A percentile compares a stretch with the other conserved stretches of the same genome.
phyloP scores from a whole-genome alignment of 2,113 vertebrate genomes.

The Phoenicopterus ruber region DNA sequence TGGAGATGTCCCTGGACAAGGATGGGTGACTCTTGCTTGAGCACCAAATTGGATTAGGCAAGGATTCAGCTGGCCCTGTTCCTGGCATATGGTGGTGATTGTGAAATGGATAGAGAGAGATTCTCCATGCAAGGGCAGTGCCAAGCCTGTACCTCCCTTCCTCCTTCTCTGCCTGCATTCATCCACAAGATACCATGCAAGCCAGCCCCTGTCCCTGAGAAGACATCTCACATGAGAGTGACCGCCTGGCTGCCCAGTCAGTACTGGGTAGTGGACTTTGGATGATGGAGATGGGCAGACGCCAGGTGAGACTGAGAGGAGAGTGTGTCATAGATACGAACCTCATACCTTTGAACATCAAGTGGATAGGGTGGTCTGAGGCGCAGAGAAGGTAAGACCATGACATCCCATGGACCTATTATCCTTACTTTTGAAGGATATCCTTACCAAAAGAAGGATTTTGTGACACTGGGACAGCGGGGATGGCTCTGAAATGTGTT shows the following conservation, averaged over 20 bases:
- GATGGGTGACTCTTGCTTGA: background rate
- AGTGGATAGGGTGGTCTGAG: background rate
- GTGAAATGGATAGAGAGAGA: background rate
- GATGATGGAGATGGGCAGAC: background rate
- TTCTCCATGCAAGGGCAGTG: background rate
- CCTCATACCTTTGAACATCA: background rate
- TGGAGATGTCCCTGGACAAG: background rate
- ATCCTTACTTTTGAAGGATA: background rate
- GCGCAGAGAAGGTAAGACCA: background rate
- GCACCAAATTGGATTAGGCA: background rate
- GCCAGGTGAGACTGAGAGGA: background rate
- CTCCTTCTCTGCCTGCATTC: background rate
- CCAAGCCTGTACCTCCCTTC: background rate
- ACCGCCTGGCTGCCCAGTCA: background rate
- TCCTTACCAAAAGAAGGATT: background rate
- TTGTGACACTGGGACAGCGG: background rate
- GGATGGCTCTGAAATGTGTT: background rate
- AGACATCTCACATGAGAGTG: background rate
- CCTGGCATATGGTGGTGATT: background rate
- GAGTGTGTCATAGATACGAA: background rate
- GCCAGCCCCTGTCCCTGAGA: background rate
- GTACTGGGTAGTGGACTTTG: background rate
- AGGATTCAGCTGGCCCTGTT: background rate
- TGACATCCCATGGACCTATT: background rate
- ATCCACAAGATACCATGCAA: background rate